Base-by-base conservation (phyloP, 2,888 invertebrate genomes). In the Nephrotoma guestfalica region DNA sequence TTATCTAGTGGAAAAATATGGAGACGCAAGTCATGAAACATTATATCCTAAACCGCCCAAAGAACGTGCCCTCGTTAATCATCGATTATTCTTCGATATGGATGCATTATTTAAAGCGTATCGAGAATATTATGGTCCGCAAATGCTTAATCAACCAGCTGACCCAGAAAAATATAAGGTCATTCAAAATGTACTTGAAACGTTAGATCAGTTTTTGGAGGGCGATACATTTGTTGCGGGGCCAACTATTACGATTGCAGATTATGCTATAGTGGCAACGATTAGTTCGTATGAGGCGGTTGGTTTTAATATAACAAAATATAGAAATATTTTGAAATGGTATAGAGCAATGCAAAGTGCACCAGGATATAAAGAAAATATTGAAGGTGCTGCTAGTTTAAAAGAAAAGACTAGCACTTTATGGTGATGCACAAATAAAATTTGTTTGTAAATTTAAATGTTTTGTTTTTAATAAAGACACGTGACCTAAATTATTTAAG, bases 1-100 rank as follows among this genome's bases (percentile, higher is more conserved):
- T 0, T 97, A 97, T 91, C 93, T 97, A 89, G 95, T 93, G 45
- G 95, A 95, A 91, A 95, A 96, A 89, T 97, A 97, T 90, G 96
- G 94, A 87, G 96, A 96, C 90, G 94, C 95, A 89, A 4, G 30
- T 9, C 71, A 71, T 11, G 95, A 95, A 89, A 92, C 93, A 0
- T 92, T 97, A 83, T 94, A 93, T 89, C 97, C 97, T 3, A 96
- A 94, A 89, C 96, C 96, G 88, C 94, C 96, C 7, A 94, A 95
- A 89, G 94, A 94, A 88, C 93, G 96, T 83, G 97, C 96, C 0
- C 87, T 94, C 1, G 95, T 97, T 86, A 96, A 97, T 91, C 95
- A 96, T 89, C 93, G 95, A 87, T 91, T 97, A 87, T 96, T 95
- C 91, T 97, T 97, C 90, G 97, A 97, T 89, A 93, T 95, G 89